A percentile compares a stretch with the other conserved stretches of the same genome.
Evolutionary conservation across 2,113 vertebrate species (phyloP).

Genomic region (Pseudopipra pipra): DNA sequence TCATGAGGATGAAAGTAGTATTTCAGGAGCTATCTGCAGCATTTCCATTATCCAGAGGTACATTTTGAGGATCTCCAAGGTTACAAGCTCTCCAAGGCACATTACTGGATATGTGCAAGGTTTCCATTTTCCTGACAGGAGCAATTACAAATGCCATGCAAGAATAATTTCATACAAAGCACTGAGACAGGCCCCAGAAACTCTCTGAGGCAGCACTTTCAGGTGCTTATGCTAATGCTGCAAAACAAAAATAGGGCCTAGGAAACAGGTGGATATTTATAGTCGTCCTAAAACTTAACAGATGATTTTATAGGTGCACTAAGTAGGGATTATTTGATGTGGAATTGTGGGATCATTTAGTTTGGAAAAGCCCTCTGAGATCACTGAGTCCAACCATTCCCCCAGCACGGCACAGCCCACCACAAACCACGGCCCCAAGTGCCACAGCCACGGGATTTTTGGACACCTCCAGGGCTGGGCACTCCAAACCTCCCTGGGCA

Average conservation of each 20-base stretch:
- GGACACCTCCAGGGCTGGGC: background rate
- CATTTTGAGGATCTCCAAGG: constrained; percentile 72
- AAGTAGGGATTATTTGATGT: background rate
- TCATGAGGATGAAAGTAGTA: background rate
- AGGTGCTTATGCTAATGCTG: constrained; percentile 54
- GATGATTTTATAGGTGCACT: background rate
- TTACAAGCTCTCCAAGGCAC: constrained; percentile 67
- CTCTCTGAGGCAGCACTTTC: constrained; percentile 47
- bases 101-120: constrained; percentile 64
- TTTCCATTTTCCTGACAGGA: constrained; percentile 80
- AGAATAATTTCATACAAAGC: constrained; percentile 69
- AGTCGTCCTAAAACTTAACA: background rate
- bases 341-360: background rate
- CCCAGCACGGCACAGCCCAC: background rate
- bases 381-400: background rate
- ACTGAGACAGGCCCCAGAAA: constrained; percentile 34
- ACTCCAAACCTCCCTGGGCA: background rate
- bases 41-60: constrained; percentile 73
- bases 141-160: constrained; percentile 75
- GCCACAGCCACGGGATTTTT: background rate
- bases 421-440: background rate
- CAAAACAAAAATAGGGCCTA: background rate
- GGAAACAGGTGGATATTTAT: background rate
- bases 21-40: constrained; percentile 61
- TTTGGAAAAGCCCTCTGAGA: background rate